Evolutionary conservation across 2,113 vertebrate species (phyloP).

Genomic region (Ctenodactylus gundi): DNA sequence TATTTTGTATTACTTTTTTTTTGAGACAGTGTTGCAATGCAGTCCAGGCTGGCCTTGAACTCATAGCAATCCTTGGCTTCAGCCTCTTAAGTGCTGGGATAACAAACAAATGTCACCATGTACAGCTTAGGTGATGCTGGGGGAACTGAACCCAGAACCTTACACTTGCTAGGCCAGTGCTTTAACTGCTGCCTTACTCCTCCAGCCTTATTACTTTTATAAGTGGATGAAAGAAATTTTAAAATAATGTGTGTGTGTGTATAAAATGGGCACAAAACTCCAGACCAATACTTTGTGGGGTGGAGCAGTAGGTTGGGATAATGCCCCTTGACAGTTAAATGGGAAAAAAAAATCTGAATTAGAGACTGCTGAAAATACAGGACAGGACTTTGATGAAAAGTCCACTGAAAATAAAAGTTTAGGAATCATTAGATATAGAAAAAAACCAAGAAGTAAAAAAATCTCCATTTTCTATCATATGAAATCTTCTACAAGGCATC

Average conservation of each 20-base stretch:
- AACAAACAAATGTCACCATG: too few relatives aligned
- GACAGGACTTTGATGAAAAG: background rate
- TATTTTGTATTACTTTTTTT: background rate
- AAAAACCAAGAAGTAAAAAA: background rate
- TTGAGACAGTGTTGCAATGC: too few relatives aligned
- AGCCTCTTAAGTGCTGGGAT: too few relatives aligned
- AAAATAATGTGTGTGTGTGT: background rate
- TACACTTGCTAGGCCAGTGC: too few relatives aligned
- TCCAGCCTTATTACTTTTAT: too few relatives aligned
- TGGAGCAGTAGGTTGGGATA: background rate
- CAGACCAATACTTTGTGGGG: background rate
- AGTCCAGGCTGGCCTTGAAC: too few relatives aligned
- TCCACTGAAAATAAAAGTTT: conserved; percentile 22
- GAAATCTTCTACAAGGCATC: background rate
- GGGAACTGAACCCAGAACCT: too few relatives aligned
- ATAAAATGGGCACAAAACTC: background rate
- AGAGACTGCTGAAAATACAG: background rate
- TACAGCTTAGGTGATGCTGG: too few relatives aligned
- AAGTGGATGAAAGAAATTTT: conserved; percentile 8
- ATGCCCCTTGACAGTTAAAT: background rate
- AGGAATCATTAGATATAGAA: background rate
- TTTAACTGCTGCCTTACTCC: too few relatives aligned
- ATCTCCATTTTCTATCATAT: background rate
- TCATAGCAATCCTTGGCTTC: too few relatives aligned
- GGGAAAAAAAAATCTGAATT: background rate